Conservation (phyloP, 2,888 invertebrate genomes). For the Xestia ashworthii region DNA sequence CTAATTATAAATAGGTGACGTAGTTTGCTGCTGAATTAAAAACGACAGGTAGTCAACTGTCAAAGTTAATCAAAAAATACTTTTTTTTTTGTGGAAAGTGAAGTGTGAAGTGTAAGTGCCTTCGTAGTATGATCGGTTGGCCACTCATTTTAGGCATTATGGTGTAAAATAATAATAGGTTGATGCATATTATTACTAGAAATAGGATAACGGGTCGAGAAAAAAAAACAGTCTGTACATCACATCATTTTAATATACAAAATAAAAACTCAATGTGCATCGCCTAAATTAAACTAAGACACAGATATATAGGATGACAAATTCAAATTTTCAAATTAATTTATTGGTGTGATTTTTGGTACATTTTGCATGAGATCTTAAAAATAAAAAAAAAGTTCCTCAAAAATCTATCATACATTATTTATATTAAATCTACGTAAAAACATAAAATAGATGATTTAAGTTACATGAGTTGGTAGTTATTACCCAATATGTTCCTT, state of each 20-base stretch:
- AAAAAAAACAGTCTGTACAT: not conserved
- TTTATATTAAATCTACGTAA: not conserved
- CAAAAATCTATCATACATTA: no score
- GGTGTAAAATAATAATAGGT: not conserved
- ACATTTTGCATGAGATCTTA: no score
- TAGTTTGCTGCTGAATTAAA: constrained; percentile 6
- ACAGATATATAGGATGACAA: not conserved
- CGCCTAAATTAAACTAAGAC: not conserved
- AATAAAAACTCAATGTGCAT: not conserved
- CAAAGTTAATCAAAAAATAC: constrained; percentile 19
- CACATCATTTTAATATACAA: not conserved
- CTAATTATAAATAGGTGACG: constrained; percentile 22
- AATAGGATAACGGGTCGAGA: not conserved
- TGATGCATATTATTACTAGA: not conserved
- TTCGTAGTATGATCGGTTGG: not conserved
- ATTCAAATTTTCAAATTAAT: no score
- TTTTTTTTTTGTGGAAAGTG: not conserved
- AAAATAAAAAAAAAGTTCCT: no score
- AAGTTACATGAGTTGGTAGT: not conserved
- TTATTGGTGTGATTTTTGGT: no score
- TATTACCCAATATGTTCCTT: not conserved
- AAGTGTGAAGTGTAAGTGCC: not conserved
- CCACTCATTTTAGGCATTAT: not conserved
- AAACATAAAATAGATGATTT: not conserved
- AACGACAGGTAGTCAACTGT: constrained; percentile 4